Evolutionary conservation across 2,888 invertebrate genomes (phyloP).

Genomic region (Biston betularia): DNA sequence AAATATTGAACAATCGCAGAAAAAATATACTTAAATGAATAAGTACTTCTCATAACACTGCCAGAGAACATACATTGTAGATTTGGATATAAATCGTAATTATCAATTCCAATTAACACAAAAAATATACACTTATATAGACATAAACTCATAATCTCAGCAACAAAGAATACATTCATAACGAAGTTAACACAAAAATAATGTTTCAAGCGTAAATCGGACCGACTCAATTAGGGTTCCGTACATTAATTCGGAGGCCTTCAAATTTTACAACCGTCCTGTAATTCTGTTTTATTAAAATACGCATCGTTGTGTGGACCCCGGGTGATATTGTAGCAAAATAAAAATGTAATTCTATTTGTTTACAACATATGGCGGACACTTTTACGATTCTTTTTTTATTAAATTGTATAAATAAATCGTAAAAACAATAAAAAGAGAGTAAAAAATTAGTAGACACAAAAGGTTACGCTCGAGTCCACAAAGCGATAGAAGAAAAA

Average conservation of each 20-base stretch:
- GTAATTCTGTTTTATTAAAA: constrained; percentile 81
- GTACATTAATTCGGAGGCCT: constrained; percentile 73
- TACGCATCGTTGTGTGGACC: constrained; percentile 70
- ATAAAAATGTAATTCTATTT: constrained; percentile 71
- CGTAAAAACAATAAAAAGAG: constrained; percentile 9
- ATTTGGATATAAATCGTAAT: too few relatives aligned
- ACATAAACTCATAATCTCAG: constrained; percentile 24
- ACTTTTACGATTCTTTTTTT: constrained; percentile 65
- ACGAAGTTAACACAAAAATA: constrained; percentile 60
- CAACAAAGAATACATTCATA: constrained; percentile 40
- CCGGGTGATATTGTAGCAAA: constrained; percentile 59
- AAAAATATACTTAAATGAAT: too few relatives aligned
- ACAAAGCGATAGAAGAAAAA: constrained; percentile 25
- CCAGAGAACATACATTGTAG: too few relatives aligned
- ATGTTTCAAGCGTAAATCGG: constrained; percentile 66
- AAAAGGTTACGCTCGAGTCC: background rate
- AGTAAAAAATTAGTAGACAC: constrained; percentile 5
- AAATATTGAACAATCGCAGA: too few relatives aligned
- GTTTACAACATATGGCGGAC: constrained; percentile 56
- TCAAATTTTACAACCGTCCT: constrained; percentile 78
- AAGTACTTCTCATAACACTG: too few relatives aligned
- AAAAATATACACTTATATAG: too few relatives aligned
- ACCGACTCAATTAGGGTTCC: constrained; percentile 69
- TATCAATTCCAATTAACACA: too few relatives aligned
- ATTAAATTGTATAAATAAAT: constrained; percentile 32